Evolutionary conservation across 2,113 vertebrate genomes (phyloP).

Genomic region (Candoia aspera): DNA sequence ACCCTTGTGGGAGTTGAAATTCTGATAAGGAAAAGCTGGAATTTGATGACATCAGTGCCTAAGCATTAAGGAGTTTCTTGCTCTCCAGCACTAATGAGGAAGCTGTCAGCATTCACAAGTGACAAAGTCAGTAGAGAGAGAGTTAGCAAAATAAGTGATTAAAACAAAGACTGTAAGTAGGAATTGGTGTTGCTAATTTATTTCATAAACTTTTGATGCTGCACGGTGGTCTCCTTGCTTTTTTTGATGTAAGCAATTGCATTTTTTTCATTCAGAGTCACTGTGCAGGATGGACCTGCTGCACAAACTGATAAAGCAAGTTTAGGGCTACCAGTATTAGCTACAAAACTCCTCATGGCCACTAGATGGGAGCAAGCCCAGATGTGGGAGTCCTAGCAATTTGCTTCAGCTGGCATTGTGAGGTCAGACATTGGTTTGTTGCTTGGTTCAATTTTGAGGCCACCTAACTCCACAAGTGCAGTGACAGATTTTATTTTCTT

Average conservation of each 20-base stretch:
- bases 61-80: background rate
- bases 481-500: too few species aligned
- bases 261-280: background rate
- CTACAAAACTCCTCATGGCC: background rate
- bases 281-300: background rate
- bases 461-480: background rate
- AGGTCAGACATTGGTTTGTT: background rate
- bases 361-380: background rate
- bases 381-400: background rate
- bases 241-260: background rate
- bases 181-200: background rate
- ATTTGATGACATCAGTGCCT: conserved; percentile 18
- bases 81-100: background rate
- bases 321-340: background rate
- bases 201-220: background rate
- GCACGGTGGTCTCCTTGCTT: background rate
- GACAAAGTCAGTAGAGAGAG: background rate
- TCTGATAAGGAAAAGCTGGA: conserved; percentile 14
- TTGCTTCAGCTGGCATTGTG: background rate
- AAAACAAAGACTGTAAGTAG: background rate
- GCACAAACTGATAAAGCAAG: background rate
- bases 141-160: background rate
- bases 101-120: background rate
- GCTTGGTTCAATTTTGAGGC: background rate
- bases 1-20: conserved; percentile 9